A percentile compares a stretch with the other conserved stretches of the same genome.
Conservation (phyloP, 2,888 invertebrate genomes). For the Phania funesta region DNA sequence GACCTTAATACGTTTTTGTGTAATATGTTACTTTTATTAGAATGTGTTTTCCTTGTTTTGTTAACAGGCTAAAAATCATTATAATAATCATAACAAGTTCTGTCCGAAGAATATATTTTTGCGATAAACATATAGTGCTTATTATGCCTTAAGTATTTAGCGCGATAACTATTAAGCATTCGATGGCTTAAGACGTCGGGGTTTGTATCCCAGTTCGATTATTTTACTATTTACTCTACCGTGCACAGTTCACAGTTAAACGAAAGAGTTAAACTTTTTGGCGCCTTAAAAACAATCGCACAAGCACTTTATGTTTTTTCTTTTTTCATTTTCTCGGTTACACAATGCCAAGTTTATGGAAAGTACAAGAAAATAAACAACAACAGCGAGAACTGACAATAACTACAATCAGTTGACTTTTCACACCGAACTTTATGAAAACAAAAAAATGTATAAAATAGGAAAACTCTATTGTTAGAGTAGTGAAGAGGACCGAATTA, state of each 20-base stretch:
- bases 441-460: constrained; percentile 4
- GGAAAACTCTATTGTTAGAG: neutral
- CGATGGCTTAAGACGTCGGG: too few species aligned
- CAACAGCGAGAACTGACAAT: constrained; percentile 7
- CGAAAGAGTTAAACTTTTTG: constrained; percentile 66
- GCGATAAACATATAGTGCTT: too few species aligned
- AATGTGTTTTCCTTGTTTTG: too few species aligned
- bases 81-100: too few species aligned
- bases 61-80: too few species aligned
- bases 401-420: constrained; percentile 34
- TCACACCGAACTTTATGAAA: constrained; percentile 50
- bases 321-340: constrained; percentile 33
- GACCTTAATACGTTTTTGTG: too few species aligned
- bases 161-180: too few species aligned
- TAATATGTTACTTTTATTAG: too few species aligned
- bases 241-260: constrained; percentile 5
- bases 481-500: neutral
- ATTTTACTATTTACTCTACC: too few species aligned
- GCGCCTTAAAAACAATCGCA: constrained; percentile 58
- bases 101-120: too few species aligned
- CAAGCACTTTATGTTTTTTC: neutral
- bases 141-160: too few species aligned
- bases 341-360: constrained; percentile 62
- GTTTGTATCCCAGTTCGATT: too few species aligned
- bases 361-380: constrained; percentile 21